Conservation (phyloP, 2,113 vertebrate genomes). For the Dryoscopus gambensis region DNA sequence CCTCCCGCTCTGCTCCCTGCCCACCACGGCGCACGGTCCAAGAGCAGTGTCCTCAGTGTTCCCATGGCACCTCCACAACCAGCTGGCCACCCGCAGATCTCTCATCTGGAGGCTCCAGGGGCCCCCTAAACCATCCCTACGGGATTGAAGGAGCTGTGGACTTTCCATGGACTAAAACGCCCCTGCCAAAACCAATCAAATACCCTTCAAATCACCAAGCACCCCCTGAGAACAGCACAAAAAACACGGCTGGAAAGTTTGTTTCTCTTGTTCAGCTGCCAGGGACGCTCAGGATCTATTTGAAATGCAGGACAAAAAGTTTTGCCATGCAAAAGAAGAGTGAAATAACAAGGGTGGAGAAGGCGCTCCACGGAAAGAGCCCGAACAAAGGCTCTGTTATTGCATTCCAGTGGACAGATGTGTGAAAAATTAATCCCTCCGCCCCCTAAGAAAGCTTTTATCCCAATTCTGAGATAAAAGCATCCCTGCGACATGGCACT, state of each 20-base stretch:
- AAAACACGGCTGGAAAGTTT: not conserved
- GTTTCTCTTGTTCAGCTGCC: conserved; percentile 44
- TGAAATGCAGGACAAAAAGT: conserved; percentile 50
- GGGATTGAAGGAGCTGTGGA: not conserved
- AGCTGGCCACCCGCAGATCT: not conserved
- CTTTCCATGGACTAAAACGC: not conserved
- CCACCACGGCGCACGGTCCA: rapidly evolving
- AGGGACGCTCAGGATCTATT: conserved; percentile 6
- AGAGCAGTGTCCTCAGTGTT: not conserved
- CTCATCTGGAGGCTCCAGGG: not conserved
- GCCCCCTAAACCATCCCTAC: not conserved
- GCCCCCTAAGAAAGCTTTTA: conserved; percentile 50
- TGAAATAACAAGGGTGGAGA: not conserved
- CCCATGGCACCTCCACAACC: not conserved
- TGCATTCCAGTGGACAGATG: conserved; percentile 40
- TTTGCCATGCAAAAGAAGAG: conserved; percentile 38
- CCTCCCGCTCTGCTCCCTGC: not conserved
- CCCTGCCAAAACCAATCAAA: conserved; percentile 39
- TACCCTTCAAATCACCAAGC: not conserved
- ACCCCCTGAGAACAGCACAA: not conserved
- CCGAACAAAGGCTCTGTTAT: conserved; percentile 41
- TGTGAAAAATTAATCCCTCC: conserved; percentile 41
- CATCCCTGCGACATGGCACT: not conserved
- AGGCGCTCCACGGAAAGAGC: not conserved
- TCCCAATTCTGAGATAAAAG: conserved; percentile 54